Evolutionary conservation across 2,888 invertebrate genomes (phyloP).

Genomic region (Aspidiotus rigidus): DNA sequence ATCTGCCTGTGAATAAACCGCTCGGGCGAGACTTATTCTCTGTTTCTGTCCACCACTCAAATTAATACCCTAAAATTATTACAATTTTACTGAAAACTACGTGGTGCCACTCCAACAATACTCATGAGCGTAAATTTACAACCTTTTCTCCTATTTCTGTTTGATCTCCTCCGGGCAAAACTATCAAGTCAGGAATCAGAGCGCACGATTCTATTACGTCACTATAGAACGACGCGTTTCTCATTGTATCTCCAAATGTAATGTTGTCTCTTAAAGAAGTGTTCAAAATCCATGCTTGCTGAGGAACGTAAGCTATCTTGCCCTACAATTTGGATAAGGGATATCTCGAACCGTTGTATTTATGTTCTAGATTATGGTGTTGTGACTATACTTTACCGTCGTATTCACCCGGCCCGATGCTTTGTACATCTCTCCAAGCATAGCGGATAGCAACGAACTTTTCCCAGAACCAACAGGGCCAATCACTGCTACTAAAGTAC

Average conservation of each 20-base stretch:
- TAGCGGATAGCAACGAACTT: conserved; percentile 76
- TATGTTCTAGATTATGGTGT: no score
- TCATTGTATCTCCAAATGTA: conserved; percentile 68
- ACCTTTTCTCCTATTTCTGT: conserved; percentile 79
- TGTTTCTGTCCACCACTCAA: conserved; percentile 89
- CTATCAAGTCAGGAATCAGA: conserved; percentile 79
- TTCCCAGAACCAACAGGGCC: conserved; percentile 84
- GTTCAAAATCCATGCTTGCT: conserved; percentile 98
- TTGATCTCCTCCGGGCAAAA: conserved; percentile 85
- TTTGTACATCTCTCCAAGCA: conserved; percentile 86
- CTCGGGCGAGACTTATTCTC: conserved; percentile 80
- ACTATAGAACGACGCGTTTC: conserved; percentile 62
- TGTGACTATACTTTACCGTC: conserved; percentile 41
- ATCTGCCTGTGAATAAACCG: conserved; percentile 80
- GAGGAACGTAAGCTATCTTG: conserved; percentile 75
- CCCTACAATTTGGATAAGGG: conserved; percentile 42
- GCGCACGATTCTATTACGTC: conserved; percentile 83
- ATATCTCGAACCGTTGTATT: no score
- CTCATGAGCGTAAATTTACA: neutral
- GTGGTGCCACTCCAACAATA: no score
- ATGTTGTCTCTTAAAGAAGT: conserved; percentile 87
- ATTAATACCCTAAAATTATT: conserved; percentile 60
- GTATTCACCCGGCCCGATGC: conserved; percentile 69
- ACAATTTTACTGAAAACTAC: no score
- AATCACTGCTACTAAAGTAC: conserved; percentile 70